Evolutionary conservation across 2,797 vertebrate genomes (phyloP), one percentile per base, ranked within the genome.

Genomic region (Triplophysa yarkandensis): DNA sequence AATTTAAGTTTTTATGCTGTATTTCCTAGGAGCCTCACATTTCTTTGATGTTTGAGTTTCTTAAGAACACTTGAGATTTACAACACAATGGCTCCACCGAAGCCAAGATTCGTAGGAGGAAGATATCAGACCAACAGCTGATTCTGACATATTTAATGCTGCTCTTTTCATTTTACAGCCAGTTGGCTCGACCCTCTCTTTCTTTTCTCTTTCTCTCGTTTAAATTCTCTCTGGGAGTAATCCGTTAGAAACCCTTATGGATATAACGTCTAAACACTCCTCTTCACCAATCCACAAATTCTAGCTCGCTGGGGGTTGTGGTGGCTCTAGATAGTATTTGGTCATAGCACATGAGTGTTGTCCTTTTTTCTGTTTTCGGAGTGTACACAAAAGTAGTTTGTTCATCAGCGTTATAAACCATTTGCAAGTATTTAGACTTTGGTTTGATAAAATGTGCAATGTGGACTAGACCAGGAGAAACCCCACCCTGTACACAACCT

Each of bases 91-190:
- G 77, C 54, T 54, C 28, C 28, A 36, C 23, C 17, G 62, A 28
- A 44, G 77, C 74, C 76, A 80, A 77, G 77, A 64, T 19, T 43
- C 32, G 68, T 54, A 71, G 68, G 63, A 43, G 57, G 65, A 23
- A 60, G 68, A 71, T 68, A 41, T 60, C n/a, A 50, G 66, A 23
- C 62, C 54, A 79, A 69, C 80, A 81, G 83, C 80, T 83, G 80
- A 82, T 83, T 77, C 76, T 76, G 80, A 82, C 80, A 81, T 71
- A 67, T 81, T 77, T 83, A 72, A 79, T 25, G 55, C 65, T 34
- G 71, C 32, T 67, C 46, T 75, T 80, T 81, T 81, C 44, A 48
- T 81, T 77, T 52, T 19, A 28, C 55, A 39, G 79, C 80, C 82
- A 83, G 66, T 76, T 84, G 82, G 83, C 83, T 78, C 55, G 28